A percentile compares a stretch with the other conserved stretches of the same genome.
phyloP scores from a whole-genome alignment of 1,140 invertebrate genomes.

The Neelides sp. region DNA sequence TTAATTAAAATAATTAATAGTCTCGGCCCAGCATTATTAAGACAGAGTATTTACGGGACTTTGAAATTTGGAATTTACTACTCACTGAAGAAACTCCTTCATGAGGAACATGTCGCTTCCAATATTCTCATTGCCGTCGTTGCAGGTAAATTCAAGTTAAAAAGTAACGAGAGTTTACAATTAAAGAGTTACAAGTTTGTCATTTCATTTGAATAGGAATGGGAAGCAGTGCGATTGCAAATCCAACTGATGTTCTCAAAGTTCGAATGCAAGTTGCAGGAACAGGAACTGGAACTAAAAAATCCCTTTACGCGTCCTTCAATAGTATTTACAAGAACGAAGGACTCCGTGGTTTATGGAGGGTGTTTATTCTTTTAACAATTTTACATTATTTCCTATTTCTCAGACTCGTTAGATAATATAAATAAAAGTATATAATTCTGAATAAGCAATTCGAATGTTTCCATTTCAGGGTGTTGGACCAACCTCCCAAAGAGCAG shows the following conservation, averaged over 20 bases:
- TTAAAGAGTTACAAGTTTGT: too few relatives aligned
- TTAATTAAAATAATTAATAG: conserved; percentile 39
- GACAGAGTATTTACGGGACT: conserved; percentile 89
- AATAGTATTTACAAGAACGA: conserved; percentile 38
- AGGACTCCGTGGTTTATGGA: conserved; percentile 72
- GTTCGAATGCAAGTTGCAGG: conserved; percentile 69
- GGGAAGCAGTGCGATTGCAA: conserved; percentile 85
- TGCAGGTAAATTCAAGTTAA: conserved; percentile 44
- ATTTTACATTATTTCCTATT: conserved; percentile 10
- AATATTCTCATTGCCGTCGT: conserved; percentile 75
- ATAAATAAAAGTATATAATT: conserved; percentile 16
- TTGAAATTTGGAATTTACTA: conserved; percentile 96
- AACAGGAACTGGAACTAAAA: background rate
- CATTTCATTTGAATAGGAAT: conserved; percentile 42
- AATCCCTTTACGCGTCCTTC: conserved; percentile 20
- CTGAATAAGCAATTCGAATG: too few relatives aligned
- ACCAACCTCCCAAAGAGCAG: conserved; percentile 47
- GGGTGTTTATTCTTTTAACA: conserved; percentile 43
- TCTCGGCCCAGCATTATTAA: conserved; percentile 75
- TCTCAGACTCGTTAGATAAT: background rate
- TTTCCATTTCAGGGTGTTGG: conserved; percentile 58
- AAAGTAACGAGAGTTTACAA: too few relatives aligned
- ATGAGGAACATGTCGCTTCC: conserved; percentile 56
- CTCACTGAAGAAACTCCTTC: conserved; percentile 60
- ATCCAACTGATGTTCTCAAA: conserved; percentile 97